Evolutionary conservation across 2,797 vertebrate genomes (phyloP), one percentile per base, ranked within the genome.

Genomic region (Myiotriccus ornatus): DNA sequence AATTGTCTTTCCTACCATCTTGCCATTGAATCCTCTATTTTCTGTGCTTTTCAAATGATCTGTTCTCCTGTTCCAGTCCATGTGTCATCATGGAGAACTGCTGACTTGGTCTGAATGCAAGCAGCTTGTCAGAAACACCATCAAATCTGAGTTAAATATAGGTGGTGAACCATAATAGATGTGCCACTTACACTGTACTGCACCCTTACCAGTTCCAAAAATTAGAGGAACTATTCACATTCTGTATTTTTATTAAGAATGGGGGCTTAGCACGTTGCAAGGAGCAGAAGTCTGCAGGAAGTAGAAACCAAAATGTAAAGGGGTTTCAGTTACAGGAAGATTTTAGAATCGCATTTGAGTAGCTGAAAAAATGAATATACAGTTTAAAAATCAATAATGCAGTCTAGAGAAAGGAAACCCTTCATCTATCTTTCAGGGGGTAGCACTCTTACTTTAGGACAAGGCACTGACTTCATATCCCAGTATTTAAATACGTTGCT

Each of bases 101-200:
- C 95, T 96, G 88, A 95, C 91, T 91, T 75, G 56, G 53, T 76
- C 52, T 44, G 82, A 89, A 68, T 32, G 44, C 47, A 82, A 97
- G 64, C 39, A 96, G 30, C 73, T 87, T 93, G 86, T 87, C 67
- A 73, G 49, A 86, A 91, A 87, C 57, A 78, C 55, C 63, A 70
- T 14, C 69, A 73, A 80, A 93, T 83, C 35, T 9, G 70, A 62
- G 85, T 89, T 94, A 94, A 95, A 92, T 88, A 75, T 60, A 95
- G 59, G 44, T 80, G 47, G 15, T 49, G 65, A 93, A 55, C 69
- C 22, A 74, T 20, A 79, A 78, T 21, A 69, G 57, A 79, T 62
- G 56, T 88, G 68, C 52, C 47, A 44, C 27, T 73, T 86, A 35
- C 15, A 56, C 2, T 57, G 37, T 32, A 39, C 30, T 81, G 34